Percentiles rank a stretch among this genome's conserved stretches.
Conservation (phyloP, 1,140 invertebrate species). For the Pomacea maculata region DNA sequence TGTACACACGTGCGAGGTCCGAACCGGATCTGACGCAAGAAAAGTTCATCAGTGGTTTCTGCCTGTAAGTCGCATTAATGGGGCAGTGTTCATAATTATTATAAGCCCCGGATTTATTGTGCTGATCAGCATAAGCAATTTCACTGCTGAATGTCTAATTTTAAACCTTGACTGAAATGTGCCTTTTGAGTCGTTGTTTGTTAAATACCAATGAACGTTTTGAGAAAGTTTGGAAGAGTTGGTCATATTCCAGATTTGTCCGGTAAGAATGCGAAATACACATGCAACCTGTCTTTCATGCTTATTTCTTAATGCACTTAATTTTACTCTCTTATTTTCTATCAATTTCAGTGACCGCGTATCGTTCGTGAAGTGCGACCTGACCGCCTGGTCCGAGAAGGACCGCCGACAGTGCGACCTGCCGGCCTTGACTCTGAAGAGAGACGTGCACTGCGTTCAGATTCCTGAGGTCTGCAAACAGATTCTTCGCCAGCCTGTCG, state of each 20-base stretch:
- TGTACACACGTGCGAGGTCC: neutral
- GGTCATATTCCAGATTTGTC: no score
- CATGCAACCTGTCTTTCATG: no score
- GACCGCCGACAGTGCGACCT: neutral
- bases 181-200: no score
- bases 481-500: neutral
- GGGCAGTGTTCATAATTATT: neutral
- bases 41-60: neutral
- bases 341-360: constrained; percentile 2
- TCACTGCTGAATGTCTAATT: no score
- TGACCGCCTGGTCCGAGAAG: constrained; percentile 10
- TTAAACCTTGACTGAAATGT: no score
- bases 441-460: constrained; percentile 12
- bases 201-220: no score
- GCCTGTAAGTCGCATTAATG: constrained; percentile 1
- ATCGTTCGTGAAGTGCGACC: constrained; percentile 13
- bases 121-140: neutral
- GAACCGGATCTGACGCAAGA: constrained; percentile 3
- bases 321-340: no score
- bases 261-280: no score
- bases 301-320: no score
- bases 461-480: neutral
- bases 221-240: no score
- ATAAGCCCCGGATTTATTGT: neutral
- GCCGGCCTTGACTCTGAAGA: constrained; percentile 5